These are phyloP conservation scores for Montipora capricornis DNA, from an alignment of 64 coral and sea anemone genomes.

Conservation along the genomic window DNA sequence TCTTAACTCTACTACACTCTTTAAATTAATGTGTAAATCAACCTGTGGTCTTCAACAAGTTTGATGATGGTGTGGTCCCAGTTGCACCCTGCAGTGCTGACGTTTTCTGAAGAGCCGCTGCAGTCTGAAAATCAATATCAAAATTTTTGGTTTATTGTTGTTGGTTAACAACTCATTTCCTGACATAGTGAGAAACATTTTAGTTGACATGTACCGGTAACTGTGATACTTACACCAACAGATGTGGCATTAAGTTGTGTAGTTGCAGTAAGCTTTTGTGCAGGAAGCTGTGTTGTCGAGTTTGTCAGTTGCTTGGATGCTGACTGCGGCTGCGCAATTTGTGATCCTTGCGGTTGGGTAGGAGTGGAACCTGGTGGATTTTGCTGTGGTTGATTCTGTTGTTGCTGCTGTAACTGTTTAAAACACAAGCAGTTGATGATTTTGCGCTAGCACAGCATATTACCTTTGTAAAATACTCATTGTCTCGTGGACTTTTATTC, in stretches of 20 bases:
- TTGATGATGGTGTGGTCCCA: conserved; percentile 23
- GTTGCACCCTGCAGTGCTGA: neutral
- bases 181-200: no score
- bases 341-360: conserved; percentile 54
- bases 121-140: neutral
- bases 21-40: neutral
- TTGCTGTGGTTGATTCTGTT: conserved; percentile 67
- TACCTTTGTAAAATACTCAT: no score
- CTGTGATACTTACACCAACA: conserved; percentile 3
- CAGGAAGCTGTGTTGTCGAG: conserved; percentile 10
- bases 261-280: conserved; percentile 67
- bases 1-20: no score
- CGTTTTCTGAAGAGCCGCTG: conserved; percentile 38
- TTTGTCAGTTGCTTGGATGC: conserved; percentile 38
- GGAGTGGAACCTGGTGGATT: conserved; percentile 52
- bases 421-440: neutral
- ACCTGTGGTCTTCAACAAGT: conserved; percentile 45
- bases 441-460: neutral
- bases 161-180: no score
- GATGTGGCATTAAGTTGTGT: conserved; percentile 72
- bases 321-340: conserved; percentile 39
- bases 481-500: no score
- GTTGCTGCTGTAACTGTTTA: conserved; percentile 48
- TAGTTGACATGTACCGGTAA: neutral
- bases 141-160: neutral